phyloP scores from a whole-genome alignment of 2,888 invertebrate genomes.

The Prosapia bicincta region DNA sequence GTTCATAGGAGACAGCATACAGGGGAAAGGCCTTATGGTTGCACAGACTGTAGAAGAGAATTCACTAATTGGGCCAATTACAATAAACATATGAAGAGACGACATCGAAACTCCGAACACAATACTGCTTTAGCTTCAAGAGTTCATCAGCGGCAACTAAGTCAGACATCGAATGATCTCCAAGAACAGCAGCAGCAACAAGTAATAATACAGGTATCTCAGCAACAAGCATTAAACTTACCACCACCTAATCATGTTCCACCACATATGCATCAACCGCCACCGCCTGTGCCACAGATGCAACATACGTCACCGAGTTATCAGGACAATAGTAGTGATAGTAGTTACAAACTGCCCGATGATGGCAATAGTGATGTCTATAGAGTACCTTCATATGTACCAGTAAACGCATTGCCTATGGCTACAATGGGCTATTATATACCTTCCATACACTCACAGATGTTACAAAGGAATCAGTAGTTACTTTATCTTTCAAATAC shows the following conservation, averaged over 20 bases:
- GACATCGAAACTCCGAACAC: constrained; percentile 50
- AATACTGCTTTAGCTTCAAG: neutral
- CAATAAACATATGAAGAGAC: constrained; percentile 75
- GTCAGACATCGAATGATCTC: neutral
- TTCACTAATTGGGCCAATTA: constrained; percentile 82
- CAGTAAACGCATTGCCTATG: constrained; percentile 20
- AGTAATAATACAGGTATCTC: neutral
- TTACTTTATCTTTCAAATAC: no score
- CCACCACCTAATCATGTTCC: neutral
- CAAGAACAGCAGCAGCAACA: neutral
- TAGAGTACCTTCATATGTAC: constrained; percentile 19
- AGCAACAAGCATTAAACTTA: neutral
- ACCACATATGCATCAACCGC: neutral
- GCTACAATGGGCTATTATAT: constrained; percentile 23
- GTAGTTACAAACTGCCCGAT: neutral
- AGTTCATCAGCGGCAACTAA: neutral
- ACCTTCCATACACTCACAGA: constrained; percentile 7
- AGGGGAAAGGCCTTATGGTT: constrained; percentile 66
- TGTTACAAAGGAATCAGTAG: constrained; percentile 7
- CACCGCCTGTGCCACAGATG: constrained; percentile 18
- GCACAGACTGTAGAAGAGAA: constrained; percentile 64
- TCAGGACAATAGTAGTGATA: neutral
- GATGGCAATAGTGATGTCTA: constrained; percentile 7
- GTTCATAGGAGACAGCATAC: constrained; percentile 67
- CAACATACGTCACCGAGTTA: neutral